These are phyloP conservation scores for Steatornis caripensis DNA, from an alignment of 2,113 vertebrate species.

Conservation along the genomic window DNA sequence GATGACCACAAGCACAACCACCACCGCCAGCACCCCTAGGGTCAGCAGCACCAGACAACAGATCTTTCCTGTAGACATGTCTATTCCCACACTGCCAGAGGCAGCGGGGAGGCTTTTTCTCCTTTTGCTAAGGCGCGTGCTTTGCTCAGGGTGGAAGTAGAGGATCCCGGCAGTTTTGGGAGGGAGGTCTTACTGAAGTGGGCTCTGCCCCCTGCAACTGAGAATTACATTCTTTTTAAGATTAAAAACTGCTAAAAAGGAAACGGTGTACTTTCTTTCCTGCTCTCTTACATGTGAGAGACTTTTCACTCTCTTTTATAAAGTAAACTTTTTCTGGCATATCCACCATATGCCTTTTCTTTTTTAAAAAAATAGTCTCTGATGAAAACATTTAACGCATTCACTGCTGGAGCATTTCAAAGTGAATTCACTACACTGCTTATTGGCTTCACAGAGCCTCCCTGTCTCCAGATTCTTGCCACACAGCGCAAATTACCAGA, in stretches of 20 bases:
- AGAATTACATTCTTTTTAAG: neutral
- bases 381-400: slow-evolving; percentile 10
- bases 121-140: neutral
- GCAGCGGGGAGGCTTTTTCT: neutral
- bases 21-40: neutral
- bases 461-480: neutral
- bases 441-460: neutral
- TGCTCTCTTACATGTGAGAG: neutral
- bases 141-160: neutral
- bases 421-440: neutral
- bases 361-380: neutral
- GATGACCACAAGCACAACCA: neutral
- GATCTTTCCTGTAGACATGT: neutral
- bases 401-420: neutral
- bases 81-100: accelerated
- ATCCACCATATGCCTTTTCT: neutral
- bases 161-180: neutral
- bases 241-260: neutral
- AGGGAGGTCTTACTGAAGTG: neutral
- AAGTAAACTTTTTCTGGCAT: neutral
- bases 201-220: neutral
- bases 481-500: neutral
- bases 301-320: neutral
- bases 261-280: neutral
- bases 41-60: slow-evolving; percentile 33